These are phyloP conservation scores for Seira musarum DNA, from an alignment of 2,888 invertebrate genomes.

Conservation along the genomic window DNA sequence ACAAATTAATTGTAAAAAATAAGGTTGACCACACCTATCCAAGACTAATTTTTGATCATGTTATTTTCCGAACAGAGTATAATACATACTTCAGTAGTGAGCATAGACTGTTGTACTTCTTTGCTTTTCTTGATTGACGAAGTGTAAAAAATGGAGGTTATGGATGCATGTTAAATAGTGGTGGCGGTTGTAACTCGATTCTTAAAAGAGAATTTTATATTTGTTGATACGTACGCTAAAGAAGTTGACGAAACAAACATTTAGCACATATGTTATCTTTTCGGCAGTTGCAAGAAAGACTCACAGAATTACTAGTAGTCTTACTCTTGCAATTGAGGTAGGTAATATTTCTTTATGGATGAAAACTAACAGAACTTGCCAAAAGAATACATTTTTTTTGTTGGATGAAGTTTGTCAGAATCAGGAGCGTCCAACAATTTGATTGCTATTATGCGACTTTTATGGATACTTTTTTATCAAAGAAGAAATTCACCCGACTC, in stretches of 20 bases:
- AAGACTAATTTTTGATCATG: conserved; percentile 17
- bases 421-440: too few relatives aligned
- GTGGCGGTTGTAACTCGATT: not conserved
- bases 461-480: too few relatives aligned
- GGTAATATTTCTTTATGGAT: too few relatives aligned
- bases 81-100: not conserved
- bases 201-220: not conserved
- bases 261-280: not conserved
- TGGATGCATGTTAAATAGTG: not conserved
- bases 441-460: too few relatives aligned
- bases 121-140: conserved; percentile 1
- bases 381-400: too few relatives aligned
- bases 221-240: not conserved
- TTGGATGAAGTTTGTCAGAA: too few relatives aligned
- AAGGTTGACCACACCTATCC: conserved; percentile 53
- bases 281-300: too few relatives aligned
- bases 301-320: too few relatives aligned
- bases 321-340: too few relatives aligned
- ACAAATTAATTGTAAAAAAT: too few relatives aligned
- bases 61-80: not conserved
- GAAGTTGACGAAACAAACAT: not conserved
- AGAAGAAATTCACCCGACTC: too few relatives aligned
- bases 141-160: conserved; percentile 29
- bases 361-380: too few relatives aligned
- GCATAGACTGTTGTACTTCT: conserved; percentile 6